Conservation (phyloP, 1,140 invertebrate genomes). For the Phocides pigmalion region DNA sequence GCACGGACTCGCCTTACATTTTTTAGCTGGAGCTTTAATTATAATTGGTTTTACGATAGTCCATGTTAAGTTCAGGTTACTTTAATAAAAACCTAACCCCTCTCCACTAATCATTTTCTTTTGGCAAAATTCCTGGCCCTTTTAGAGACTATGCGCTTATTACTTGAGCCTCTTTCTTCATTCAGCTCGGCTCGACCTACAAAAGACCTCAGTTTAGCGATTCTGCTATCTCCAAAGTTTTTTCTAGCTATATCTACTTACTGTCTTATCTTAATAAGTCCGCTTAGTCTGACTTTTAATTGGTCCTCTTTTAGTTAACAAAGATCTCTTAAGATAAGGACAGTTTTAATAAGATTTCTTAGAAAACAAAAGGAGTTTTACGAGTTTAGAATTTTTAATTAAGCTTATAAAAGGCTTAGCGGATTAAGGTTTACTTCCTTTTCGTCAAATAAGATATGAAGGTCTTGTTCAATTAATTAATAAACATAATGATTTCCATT, state of each 20-base stretch:
- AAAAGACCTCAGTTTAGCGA: conserved; percentile 27
- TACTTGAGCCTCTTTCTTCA: conserved; percentile 1
- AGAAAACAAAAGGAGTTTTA: conserved; percentile 14
- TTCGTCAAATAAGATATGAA: background rate
- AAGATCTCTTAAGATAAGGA: conserved; percentile 20
- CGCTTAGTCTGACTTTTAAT: conserved; percentile 35
- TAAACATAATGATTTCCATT: too few relatives aligned
- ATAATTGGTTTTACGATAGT: too few relatives aligned
- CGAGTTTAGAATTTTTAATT: conserved; percentile 28
- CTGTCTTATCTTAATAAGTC: conserved; percentile 39
- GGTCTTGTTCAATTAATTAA: background rate
- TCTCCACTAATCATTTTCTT: too few relatives aligned
- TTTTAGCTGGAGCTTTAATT: too few relatives aligned
- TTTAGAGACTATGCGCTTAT: background rate
- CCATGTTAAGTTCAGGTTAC: too few relatives aligned
- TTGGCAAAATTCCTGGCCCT: too few relatives aligned
- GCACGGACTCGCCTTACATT: too few relatives aligned
- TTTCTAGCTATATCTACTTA: conserved; percentile 25
- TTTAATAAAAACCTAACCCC: too few relatives aligned
- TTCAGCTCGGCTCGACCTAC: background rate
- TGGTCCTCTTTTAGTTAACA: conserved; percentile 24
- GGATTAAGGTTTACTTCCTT: conserved; percentile 2
- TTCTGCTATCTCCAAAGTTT: conserved; percentile 32
- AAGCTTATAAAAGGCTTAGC: conserved; percentile 13
- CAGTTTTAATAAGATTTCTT: conserved; percentile 32